Evolutionary conservation across 2,797 vertebrate species (phyloP).

Genomic region (Malurus splendens): DNA sequence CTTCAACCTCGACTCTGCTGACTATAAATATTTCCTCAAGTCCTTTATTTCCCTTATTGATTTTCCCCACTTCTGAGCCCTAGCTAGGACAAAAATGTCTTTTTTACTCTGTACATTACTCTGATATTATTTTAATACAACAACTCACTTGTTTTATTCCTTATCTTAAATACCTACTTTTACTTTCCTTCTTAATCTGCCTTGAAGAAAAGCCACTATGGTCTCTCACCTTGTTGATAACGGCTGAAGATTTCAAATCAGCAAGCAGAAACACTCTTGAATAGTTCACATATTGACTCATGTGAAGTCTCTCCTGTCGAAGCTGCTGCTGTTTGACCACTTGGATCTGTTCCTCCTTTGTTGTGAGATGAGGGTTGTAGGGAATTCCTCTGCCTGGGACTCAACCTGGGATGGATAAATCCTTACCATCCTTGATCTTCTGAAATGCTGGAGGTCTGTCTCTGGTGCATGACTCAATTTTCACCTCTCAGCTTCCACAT

Average conservation of each 20-base stretch:
- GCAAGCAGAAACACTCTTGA: slow-evolving; percentile 33
- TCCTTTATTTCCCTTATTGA: slow-evolving; percentile 8
- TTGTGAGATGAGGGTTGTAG: not conserved
- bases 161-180: slow-evolving; percentile 44
- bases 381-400: not conserved
- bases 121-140: not conserved
- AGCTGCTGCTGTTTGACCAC: slow-evolving; percentile 6
- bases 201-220: not conserved
- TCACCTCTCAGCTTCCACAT: not conserved
- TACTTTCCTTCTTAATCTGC: slow-evolving; percentile 13
- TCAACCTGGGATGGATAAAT: not conserved
- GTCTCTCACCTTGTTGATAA: slow-evolving; percentile 16
- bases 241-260: slow-evolving; percentile 1
- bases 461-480: not conserved
- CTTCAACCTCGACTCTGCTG: slow-evolving; percentile 32
- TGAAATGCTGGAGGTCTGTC: not conserved
- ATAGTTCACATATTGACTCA: slow-evolving; percentile 47
- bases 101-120: not conserved
- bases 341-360: slow-evolving; percentile 23
- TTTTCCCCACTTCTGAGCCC: not conserved
- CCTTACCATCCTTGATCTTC: not conserved
- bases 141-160: not conserved
- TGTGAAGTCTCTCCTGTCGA: not conserved
- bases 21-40: slow-evolving; percentile 35
- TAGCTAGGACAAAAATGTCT: not conserved